Evolutionary conservation across 1,140 invertebrate genomes (phyloP).

Genomic region (Panagrolaimus sp.): DNA sequence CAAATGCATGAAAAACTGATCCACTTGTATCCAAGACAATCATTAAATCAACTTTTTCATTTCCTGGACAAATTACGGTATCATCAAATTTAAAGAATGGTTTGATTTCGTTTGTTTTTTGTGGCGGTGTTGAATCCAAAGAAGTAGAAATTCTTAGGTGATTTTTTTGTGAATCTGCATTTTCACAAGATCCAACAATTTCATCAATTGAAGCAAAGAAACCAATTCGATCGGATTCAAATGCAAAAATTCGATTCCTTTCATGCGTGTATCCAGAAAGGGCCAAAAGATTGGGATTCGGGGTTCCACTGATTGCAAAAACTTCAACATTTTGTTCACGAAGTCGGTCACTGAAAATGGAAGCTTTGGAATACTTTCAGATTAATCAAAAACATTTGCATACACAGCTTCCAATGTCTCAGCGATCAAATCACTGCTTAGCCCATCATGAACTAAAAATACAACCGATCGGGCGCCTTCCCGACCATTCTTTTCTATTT

Average conservation of each 20-base stretch:
- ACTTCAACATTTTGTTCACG: constrained; percentile 3
- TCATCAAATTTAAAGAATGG: too few relatives aligned
- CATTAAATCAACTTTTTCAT: constrained; percentile 45
- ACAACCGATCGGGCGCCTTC: constrained; percentile 13
- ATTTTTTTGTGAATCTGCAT: background rate
- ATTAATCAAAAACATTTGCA: background rate
- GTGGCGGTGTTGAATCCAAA: background rate
- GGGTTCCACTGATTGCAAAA: constrained; percentile 18
- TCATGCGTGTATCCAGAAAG: background rate
- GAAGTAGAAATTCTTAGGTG: constrained; percentile 22
- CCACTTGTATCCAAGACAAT: constrained; percentile 52
- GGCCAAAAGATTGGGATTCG: constrained; percentile 20
- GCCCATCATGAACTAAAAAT: constrained; percentile 29
- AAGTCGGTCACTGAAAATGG: background rate
- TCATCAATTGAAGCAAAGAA: background rate
- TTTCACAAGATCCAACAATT: background rate
- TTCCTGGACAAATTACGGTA: background rate
- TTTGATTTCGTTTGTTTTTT: background rate
- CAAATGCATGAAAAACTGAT: constrained; percentile 44
- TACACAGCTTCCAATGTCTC: constrained; percentile 37
- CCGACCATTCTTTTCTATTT: constrained; percentile 22
- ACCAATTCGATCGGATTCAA: background rate
- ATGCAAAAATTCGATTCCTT: background rate
- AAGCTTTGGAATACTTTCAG: background rate
- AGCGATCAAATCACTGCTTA: constrained; percentile 31